phyloP scores from a whole-genome alignment of 2,113 vertebrate genomes.

The Arothron firmamentum region DNA sequence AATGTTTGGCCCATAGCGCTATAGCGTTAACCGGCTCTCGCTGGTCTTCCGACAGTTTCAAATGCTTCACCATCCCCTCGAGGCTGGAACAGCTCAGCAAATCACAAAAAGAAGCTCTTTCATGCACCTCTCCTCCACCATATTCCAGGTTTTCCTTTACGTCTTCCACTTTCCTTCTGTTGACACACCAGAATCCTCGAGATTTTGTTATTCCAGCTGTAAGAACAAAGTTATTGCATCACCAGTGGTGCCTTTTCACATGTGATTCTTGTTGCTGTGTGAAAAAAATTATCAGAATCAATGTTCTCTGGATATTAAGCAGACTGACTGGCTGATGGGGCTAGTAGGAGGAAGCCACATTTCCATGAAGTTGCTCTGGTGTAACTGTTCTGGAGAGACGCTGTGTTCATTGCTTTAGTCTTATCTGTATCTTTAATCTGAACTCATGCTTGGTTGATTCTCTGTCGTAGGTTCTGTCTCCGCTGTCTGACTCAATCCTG shows the following conservation, averaged over 20 bases:
- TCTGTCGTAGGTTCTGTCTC: slow-evolving; percentile 84
- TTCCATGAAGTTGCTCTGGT: neutral
- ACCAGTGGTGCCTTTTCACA: neutral
- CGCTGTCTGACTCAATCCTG: slow-evolving; percentile 92
- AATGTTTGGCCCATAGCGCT: slow-evolving; percentile 2
- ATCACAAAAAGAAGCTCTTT: neutral
- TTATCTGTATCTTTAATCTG: neutral
- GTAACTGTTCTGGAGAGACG: too few species aligned
- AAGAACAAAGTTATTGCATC: neutral
- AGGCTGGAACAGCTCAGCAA: slow-evolving; percentile 5
- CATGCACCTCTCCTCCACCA: neutral
- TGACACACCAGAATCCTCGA: neutral
- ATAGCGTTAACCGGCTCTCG: slow-evolving; percentile 6
- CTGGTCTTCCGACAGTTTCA: slow-evolving; percentile 1
- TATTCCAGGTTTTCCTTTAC: neutral
- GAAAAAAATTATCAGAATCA: neutral
- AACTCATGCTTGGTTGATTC: slow-evolving; percentile 1
- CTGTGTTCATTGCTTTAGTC: neutral
- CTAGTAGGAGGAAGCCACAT: neutral
- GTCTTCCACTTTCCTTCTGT: neutral
- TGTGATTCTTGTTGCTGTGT: neutral
- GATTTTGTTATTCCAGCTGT: neutral
- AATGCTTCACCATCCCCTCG: slow-evolving; percentile 7
- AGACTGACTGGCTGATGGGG: neutral
- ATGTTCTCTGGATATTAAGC: neutral